Percentiles rank a stretch among this genome's conserved stretches.
phyloP scores from a whole-genome alignment of 2,113 vertebrate genomes.

The Grus americana region DNA sequence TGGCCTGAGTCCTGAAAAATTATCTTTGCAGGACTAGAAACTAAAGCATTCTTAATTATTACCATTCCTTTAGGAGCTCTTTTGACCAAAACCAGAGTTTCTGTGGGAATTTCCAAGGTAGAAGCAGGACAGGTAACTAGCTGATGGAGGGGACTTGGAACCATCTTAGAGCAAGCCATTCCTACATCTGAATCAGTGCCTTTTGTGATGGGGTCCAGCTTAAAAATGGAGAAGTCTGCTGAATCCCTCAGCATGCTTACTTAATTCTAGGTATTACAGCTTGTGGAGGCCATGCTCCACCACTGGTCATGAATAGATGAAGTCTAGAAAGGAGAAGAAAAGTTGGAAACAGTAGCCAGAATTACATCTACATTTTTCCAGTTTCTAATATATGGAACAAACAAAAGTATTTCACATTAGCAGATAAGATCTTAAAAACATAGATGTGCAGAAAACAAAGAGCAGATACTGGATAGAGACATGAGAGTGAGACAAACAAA shows the following conservation, averaged over 20 bases:
- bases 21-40: background rate
- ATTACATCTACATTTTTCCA: background rate
- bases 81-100: background rate
- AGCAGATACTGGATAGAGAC: background rate
- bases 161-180: background rate
- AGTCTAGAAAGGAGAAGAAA: background rate
- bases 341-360: background rate
- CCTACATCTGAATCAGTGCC: background rate
- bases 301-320: background rate
- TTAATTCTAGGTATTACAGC: background rate
- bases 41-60: background rate
- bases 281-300: background rate
- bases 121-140: background rate
- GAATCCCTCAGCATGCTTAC: background rate
- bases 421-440: background rate
- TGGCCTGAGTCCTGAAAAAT: background rate
- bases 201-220: background rate
- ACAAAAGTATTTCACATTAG: background rate
- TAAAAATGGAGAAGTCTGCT: background rate
- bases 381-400: background rate
- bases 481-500: background rate
- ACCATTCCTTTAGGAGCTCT: background rate
- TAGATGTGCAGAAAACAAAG: background rate
- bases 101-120: accelerated
- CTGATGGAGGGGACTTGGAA: background rate